Evolutionary conservation across 2,888 invertebrate species (phyloP).

Genomic region (Glyphotaelius pellucidus): DNA sequence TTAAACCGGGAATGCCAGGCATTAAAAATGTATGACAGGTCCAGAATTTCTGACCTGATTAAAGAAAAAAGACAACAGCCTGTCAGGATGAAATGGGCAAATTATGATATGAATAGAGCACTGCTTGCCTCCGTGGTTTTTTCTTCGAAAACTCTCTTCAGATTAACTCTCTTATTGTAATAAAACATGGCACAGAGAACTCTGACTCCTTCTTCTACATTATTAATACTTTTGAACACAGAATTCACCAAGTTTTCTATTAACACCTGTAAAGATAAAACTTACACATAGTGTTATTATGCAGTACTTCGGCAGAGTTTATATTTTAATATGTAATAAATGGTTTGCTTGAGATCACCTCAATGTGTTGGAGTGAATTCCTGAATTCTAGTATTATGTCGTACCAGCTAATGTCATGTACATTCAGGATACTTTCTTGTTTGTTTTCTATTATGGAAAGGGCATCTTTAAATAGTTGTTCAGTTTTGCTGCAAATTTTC

Average conservation of each 20-base stretch:
- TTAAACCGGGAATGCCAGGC: not conserved
- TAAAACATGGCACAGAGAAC: constrained; percentile 87
- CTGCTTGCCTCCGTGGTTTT: constrained; percentile 80
- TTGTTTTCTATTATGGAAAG: constrained; percentile 80
- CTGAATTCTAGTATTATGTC: constrained; percentile 83
- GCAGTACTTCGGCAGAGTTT: not conserved
- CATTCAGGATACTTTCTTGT: constrained; percentile 83
- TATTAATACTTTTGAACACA: constrained; percentile 87
- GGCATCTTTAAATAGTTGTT: constrained; percentile 83
- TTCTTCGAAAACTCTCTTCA: constrained; percentile 82
- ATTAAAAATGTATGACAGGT: not conserved
- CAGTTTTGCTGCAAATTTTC: constrained; percentile 82
- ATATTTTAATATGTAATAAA: not conserved
- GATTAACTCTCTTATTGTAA: constrained; percentile 85
- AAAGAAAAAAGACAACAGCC: not conserved
- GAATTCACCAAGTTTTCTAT: constrained; percentile 89
- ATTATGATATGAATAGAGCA: not conserved
- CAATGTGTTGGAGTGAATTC: constrained; percentile 80
- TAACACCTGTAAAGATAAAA: constrained; percentile 80
- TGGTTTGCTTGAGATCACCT: constrained; percentile 70
- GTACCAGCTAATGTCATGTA: constrained; percentile 90
- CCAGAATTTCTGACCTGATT: not conserved
- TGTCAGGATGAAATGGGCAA: not conserved
- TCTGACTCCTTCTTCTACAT: constrained; percentile 89
- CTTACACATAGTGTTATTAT: not conserved